phyloP scores from a whole-genome alignment of 1,140 invertebrate genomes.

The Phortica variegata region DNA sequence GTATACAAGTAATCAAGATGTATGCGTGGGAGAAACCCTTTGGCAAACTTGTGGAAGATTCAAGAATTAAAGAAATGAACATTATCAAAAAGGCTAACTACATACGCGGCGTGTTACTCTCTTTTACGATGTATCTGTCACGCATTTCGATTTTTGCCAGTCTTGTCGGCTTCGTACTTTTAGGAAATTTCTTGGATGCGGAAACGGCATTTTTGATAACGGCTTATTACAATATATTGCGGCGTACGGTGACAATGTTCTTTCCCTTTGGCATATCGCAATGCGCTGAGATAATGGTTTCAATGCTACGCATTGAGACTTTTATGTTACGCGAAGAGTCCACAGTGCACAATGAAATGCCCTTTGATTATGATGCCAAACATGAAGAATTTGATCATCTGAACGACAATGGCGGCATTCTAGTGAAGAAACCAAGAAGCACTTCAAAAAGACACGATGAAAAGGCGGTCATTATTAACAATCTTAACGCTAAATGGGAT shows the following conservation, averaged over 20 bases:
- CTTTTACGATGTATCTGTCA: conserved; percentile 73
- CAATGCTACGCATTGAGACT: conserved; percentile 67
- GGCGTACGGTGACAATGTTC: conserved; percentile 74
- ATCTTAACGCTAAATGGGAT: conserved; percentile 51
- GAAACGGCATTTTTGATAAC: conserved; percentile 76
- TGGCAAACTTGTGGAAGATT: conserved; percentile 63
- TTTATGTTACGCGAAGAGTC: conserved; percentile 72
- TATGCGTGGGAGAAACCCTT: conserved; percentile 85
- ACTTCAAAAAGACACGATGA: too few species aligned
- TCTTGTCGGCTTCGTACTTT: conserved; percentile 72
- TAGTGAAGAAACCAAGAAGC: too few species aligned
- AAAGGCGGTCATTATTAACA: conserved; percentile 39
- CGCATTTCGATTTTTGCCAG: conserved; percentile 78
- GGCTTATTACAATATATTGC: conserved; percentile 72
- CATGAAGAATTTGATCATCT: too few species aligned
- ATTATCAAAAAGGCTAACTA: conserved; percentile 67
- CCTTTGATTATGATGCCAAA: conserved; percentile 27
- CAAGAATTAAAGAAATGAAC: conserved; percentile 61
- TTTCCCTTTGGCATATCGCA: conserved; percentile 69
- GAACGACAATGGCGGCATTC: too few species aligned
- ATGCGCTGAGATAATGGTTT: conserved; percentile 69
- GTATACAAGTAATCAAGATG: conserved; percentile 91
- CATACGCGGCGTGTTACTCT: conserved; percentile 72
- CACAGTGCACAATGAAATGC: conserved; percentile 46
- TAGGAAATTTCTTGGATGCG: conserved; percentile 59